A percentile compares a stretch with the other conserved stretches of the same genome.
Evolutionary conservation across 2,797 vertebrate genomes (phyloP).

Genomic region (Anguilla pacifica): DNA sequence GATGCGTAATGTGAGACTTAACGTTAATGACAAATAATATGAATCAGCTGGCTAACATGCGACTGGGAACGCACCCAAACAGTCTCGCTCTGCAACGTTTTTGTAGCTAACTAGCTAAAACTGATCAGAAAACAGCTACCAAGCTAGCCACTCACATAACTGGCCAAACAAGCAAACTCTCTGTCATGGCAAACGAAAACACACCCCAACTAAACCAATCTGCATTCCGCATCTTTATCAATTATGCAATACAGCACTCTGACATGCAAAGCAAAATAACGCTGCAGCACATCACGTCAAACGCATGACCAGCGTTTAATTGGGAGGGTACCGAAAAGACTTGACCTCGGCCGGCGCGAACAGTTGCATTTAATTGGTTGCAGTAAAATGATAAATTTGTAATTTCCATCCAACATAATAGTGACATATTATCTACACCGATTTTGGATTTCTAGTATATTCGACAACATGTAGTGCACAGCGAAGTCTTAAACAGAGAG

Average conservation of each 20-base stretch:
- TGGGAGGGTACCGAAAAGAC: slow-evolving; percentile 3
- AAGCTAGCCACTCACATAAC: neutral
- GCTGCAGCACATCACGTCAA: slow-evolving; percentile 10
- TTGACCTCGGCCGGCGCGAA: neutral
- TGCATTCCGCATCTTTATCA: slow-evolving; percentile 25
- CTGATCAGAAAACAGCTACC: neutral
- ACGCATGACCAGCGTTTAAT: neutral
- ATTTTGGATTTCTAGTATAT: neutral
- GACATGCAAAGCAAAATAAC: slow-evolving; percentile 11
- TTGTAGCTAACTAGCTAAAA: neutral
- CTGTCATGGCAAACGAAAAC: neutral
- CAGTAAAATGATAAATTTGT: neutral
- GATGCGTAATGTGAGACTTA: neutral
- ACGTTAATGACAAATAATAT: neutral
- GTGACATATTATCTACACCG: neutral
- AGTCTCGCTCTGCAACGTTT: neutral
- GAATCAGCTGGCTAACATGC: neutral
- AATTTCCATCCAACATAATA: neutral
- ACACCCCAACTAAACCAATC: neutral
- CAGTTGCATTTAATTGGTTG: slow-evolving; percentile 10
- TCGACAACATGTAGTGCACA: neutral
- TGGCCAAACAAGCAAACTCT: neutral
- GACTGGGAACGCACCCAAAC: neutral
- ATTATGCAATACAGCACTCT: slow-evolving; percentile 26
- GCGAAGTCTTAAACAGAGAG: neutral